Conservation (phyloP, 37 sponge, comb jelly and placozoan species). For the Agelas oroides region DNA sequence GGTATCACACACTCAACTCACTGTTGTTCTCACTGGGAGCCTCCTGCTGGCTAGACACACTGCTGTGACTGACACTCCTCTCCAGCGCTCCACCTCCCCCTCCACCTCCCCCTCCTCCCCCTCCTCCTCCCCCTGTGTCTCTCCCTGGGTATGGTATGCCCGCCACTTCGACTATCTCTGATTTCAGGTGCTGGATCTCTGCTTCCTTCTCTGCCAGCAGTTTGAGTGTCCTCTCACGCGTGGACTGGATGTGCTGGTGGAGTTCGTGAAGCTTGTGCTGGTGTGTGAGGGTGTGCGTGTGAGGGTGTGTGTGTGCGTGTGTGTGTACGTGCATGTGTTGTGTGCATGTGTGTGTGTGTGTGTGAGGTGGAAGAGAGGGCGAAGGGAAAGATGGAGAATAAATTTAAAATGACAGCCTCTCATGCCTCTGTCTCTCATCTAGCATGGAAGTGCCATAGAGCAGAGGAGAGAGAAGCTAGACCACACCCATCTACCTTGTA, state of each 20-base stretch:
- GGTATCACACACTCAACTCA: too few species aligned
- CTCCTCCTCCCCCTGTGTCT: too few species aligned
- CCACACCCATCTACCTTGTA: conserved; percentile 63
- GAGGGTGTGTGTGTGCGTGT: too few species aligned
- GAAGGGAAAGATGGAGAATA: background rate
- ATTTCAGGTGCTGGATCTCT: conserved; percentile 47
- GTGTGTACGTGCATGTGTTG: too few species aligned
- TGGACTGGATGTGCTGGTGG: conserved; percentile 44
- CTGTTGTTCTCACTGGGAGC: too few species aligned
- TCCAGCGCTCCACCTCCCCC: too few species aligned
- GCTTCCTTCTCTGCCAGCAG: conserved; percentile 66
- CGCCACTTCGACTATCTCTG: conserved; percentile 6
- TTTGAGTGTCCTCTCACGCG: conserved; percentile 55
- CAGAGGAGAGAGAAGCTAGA: background rate
- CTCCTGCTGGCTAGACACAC: too few species aligned
- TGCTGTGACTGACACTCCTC: background rate
- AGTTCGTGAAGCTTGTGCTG: conserved; percentile 58
- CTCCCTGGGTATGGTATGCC: background rate
- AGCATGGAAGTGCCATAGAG: background rate
- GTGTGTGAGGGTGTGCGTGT: background rate
- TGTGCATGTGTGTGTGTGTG: too few species aligned
- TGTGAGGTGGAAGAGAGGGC: background rate
- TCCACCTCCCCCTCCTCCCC: background rate
- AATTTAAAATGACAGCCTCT: background rate
- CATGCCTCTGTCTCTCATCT: too few species aligned